Evolutionary conservation across 2,888 invertebrate genomes (phyloP), one percentile per base, ranked within the genome.

Genomic region (Sylvicola cinctus): DNA sequence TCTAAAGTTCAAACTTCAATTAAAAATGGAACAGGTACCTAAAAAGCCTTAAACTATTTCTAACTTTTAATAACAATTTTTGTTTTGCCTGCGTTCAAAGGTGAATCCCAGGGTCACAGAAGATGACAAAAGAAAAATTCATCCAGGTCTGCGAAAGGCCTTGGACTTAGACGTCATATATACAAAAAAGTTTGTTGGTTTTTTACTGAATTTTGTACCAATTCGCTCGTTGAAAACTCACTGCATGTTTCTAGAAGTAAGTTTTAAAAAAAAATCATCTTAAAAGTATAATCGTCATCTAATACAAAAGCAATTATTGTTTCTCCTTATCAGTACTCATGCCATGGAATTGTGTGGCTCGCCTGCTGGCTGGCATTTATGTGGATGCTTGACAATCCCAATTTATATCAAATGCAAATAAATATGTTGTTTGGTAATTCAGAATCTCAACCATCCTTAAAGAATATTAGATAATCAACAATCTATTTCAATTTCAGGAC

Each of bases 261-360:
- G 26, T 33, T 27, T n/a, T 3, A 23, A n/a, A n/a, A n/a, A n/a
- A n/a, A n/a, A n/a, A 28, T 16, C 20, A n/a, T 16, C 11, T 11
- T 32, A 4, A 25, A 16, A 28, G 10, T 17, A 29, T 32, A 3
- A 12, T 20, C 7, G 10, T 12, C 8, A 3, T 16, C 7, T 11
- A 25, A 8, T 25, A 8, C 8, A 11, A 6, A 12, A 29, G 8
- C 11, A 29, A 30, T 16, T 44, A 25, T 25, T 25, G 25, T 40
- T 42, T 40, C 42, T 59, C 3, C 3, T 14, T 28, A 59, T 34
- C 48, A 80, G 76, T 65, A 80, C 42, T 80, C 85, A 5, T 88
- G 90, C 48, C 84, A 91, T 61, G 90, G 90, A 7, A 66, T 90
- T 32, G 70, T 77, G 4, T 91, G 90, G 90, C 55, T 91, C 33